phyloP scores from a whole-genome alignment of 2,113 vertebrate species.

The Oplegnathus fasciatus region DNA sequence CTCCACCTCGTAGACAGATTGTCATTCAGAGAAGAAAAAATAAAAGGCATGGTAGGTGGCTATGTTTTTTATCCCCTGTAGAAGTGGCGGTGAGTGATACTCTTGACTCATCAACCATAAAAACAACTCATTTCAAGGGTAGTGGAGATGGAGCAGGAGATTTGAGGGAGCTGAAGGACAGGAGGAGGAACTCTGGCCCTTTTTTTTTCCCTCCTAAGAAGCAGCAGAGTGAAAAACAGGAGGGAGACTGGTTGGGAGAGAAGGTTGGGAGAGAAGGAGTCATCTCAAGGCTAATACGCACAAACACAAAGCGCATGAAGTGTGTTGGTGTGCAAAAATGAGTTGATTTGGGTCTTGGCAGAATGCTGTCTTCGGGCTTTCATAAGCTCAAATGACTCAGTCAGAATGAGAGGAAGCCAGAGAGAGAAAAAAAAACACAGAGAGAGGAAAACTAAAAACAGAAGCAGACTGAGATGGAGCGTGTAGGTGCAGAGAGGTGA shows the following conservation, averaged over 20 bases:
- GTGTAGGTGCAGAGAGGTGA: conserved; percentile 23
- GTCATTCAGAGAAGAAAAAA: conserved; percentile 22
- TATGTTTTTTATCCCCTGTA: not conserved
- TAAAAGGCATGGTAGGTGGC: conserved; percentile 25
- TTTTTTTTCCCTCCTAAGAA: not conserved
- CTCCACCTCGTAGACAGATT: conserved; percentile 38
- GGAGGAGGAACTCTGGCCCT: conserved; percentile 31
- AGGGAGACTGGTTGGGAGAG: conserved; percentile 1
- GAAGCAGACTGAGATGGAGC: conserved; percentile 15
- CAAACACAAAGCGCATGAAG: conserved; percentile 43
- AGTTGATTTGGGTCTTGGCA: conserved; percentile 51
- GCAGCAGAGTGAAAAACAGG: conserved; percentile 4
- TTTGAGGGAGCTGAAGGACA: conserved; percentile 52
- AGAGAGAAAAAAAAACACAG: not conserved
- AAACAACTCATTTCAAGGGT: conserved; percentile 70
- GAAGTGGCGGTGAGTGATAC: conserved; percentile 41
- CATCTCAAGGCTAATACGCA: conserved; percentile 60
- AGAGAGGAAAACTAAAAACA: conserved; percentile 15
- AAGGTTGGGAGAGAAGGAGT: conserved; percentile 29
- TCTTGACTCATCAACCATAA: conserved; percentile 59
- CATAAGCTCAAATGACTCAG: conserved; percentile 54
- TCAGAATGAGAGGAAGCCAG: not conserved
- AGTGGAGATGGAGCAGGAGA: conserved; percentile 50
- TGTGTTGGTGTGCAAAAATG: conserved; percentile 48
- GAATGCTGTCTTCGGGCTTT: conserved; percentile 47